Evolutionary conservation across 2,888 invertebrate species (phyloP).

Genomic region (Acrobasis consociella): DNA sequence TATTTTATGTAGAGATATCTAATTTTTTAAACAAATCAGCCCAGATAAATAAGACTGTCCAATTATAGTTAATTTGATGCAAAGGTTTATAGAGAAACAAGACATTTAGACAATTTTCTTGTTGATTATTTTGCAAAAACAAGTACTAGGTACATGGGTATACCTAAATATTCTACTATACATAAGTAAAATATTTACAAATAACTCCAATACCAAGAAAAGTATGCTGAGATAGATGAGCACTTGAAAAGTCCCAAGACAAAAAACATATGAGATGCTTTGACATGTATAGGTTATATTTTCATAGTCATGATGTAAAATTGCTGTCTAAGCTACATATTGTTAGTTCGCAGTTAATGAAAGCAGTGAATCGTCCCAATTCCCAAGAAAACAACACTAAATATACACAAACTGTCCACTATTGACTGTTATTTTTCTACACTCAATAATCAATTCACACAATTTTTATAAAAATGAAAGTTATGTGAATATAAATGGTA

Average conservation of each 20-base stretch:
- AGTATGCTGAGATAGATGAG: background rate
- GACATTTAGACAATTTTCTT: too few species aligned
- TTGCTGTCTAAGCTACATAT: background rate
- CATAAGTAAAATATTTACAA: background rate
- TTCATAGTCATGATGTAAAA: background rate
- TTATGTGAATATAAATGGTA: conserved; percentile 1
- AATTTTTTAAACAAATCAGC: too few species aligned
- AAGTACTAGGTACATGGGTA: too few species aligned
- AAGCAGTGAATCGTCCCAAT: background rate
- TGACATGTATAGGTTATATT: conserved; percentile 8
- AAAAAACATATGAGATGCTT: conserved; percentile 18
- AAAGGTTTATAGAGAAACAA: too few species aligned
- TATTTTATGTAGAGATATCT: too few species aligned
- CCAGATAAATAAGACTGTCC: too few species aligned
- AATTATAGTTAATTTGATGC: too few species aligned
- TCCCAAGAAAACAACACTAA: background rate
- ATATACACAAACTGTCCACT: background rate
- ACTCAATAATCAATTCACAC: background rate
- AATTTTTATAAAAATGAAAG: background rate
- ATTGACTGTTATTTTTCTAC: background rate
- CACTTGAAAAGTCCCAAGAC: background rate
- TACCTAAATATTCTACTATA: too few species aligned
- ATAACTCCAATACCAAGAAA: background rate
- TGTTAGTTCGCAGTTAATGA: background rate
- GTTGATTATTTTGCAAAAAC: too few species aligned